phyloP scores from a whole-genome alignment of 2,113 vertebrate genomes.

The Elephas maximus region DNA sequence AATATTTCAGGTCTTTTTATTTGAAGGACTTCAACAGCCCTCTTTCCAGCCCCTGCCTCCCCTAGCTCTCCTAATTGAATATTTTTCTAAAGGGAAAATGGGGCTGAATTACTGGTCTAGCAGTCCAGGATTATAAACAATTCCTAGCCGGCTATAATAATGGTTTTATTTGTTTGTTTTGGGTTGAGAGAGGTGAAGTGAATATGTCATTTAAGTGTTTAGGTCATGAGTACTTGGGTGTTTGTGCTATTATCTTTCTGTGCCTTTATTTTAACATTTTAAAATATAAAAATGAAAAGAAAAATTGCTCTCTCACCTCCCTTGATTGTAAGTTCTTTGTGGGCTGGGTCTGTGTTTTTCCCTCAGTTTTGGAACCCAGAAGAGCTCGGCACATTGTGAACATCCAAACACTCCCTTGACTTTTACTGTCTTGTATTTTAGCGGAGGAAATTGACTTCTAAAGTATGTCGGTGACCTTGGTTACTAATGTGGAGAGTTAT shows the following conservation, averaged over 20 bases:
- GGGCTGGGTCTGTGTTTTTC: neutral
- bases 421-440: neutral
- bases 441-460: neutral
- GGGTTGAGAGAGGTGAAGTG: neutral
- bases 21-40: neutral
- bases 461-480: neutral
- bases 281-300: neutral
- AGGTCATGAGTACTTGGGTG: neutral
- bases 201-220: neutral
- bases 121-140: neutral
- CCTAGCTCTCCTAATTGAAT: neutral
- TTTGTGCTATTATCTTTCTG: neutral
- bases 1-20: neutral
- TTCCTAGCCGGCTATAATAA: neutral
- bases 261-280: neutral
- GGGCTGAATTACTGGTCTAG: neutral
- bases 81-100: neutral
- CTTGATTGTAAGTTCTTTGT: neutral
- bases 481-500: neutral
- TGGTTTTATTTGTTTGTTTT: neutral
- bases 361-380: neutral
- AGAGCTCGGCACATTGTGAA: neutral
- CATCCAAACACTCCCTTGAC: neutral
- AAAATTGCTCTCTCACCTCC: neutral
- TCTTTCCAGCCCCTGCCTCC: neutral